Base-by-base conservation (phyloP, 2,113 vertebrate genomes). In the Sebastes schlegelii region DNA sequence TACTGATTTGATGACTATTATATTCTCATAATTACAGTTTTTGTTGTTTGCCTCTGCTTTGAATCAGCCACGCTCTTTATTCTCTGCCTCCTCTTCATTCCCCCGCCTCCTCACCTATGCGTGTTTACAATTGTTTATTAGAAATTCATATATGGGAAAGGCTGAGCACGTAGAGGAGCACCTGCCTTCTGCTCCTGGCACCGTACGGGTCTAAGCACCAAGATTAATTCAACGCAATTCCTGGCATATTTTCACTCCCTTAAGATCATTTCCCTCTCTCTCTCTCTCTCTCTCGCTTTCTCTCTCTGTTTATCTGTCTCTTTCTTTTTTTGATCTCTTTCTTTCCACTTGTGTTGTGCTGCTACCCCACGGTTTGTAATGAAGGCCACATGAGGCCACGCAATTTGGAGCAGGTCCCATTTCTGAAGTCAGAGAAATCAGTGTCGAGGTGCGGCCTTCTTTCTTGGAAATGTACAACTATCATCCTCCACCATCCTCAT, bases 171-270 rank as follows among this genome's bases (percentile, higher is more conserved):
- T 54, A 46, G 26, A 80, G 26, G 46, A 83, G n/a, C 79, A 83
- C 74, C 88, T 84, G 75, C 82, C 65, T 76, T 43, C 60, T 8
- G 69, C 82, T 80, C 70, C 63, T 51, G 34, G 54, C 83, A 48
- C 57, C 23, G 16, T 21, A 40, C 3, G 34, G 51, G 42, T 64
- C 14, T 74, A 79, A 83, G 70, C 72, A 62, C 13, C 8, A 17
- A 68, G 80, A 91, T 88, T 82, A 80, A 80, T 88, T 89, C 55
- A 81, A 12, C 42, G 66, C 67, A 77, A 49, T 83, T 84, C 46
- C 57, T 83, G 58, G 46, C 54, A 80, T 62, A 60, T 82, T 87
- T 88, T 81, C 68, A 17, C 71, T 58, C 86, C 66, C 82, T 80
- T 75, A 46, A 54, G 79, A 73, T 82, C 55, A 49, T 64, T 57